Evolutionary conservation across 2,888 invertebrate genomes (phyloP).

Genomic region (Falcaria lacertinaria): DNA sequence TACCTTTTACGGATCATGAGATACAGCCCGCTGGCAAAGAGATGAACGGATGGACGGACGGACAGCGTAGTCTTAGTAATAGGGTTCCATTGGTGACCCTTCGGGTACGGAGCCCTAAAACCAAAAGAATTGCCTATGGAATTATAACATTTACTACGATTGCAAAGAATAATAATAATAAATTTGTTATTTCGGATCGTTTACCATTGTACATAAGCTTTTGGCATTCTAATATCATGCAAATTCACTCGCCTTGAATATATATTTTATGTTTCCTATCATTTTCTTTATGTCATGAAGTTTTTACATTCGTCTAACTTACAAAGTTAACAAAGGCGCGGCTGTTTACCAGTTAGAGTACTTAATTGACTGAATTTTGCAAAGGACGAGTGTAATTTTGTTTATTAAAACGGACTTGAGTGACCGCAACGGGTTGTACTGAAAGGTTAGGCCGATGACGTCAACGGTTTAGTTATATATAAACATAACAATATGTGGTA

Average conservation of each 20-base stretch:
- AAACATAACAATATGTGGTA: no score
- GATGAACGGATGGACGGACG: no score
- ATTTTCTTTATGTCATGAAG: constrained; percentile 58
- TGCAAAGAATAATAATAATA: constrained; percentile 44
- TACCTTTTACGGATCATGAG: no score
- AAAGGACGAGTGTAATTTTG: background rate
- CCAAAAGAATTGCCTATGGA: no score
- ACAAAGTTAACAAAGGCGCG: constrained; percentile 61
- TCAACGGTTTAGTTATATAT: background rate
- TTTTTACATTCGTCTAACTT: constrained; percentile 62
- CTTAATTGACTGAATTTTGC: constrained; percentile 43
- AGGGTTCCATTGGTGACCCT: no score
- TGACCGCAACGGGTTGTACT: background rate
- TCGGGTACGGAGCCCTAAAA: no score
- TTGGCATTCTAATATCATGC: constrained; percentile 66
- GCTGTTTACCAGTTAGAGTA: constrained; percentile 46
- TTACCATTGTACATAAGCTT: constrained; percentile 50
- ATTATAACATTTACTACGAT: constrained; percentile 45
- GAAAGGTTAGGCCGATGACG: background rate
- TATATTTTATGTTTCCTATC: constrained; percentile 60
- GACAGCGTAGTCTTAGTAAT: no score
- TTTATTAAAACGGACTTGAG: background rate
- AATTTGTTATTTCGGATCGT: constrained; percentile 53
- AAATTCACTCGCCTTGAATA: constrained; percentile 51
- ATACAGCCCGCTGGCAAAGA: no score